Evolutionary conservation across 2,888 invertebrate species (phyloP).

Genomic region (Microctonus hyperodae): DNA sequence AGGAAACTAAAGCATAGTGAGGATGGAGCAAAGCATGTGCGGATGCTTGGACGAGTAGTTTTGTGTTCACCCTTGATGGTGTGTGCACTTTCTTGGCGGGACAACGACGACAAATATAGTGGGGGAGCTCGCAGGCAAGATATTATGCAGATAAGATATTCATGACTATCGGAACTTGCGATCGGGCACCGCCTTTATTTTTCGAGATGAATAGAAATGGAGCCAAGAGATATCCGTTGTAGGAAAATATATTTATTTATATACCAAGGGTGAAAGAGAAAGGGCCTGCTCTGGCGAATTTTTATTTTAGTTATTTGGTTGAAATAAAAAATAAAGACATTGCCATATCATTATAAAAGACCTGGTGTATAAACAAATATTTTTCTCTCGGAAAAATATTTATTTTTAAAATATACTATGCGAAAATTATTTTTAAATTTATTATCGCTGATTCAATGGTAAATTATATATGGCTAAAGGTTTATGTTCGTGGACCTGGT

Average conservation of each 20-base stretch:
- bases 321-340: neutral
- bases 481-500: neutral
- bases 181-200: conserved; percentile 56
- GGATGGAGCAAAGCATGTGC: conserved; percentile 2
- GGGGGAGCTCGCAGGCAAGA: conserved; percentile 35
- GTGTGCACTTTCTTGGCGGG: neutral
- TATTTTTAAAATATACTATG: no score
- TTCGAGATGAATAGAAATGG: conserved; percentile 56
- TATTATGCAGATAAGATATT: conserved; percentile 57
- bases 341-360: neutral
- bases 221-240: conserved; percentile 25
- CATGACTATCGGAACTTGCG: conserved; percentile 55
- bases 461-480: neutral
- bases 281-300: conserved; percentile 16
- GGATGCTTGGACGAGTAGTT: conserved; percentile 17
- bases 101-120: conserved; percentile 6
- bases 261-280: conserved; percentile 16
- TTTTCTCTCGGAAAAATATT: no score
- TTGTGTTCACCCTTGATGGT: conserved; percentile 7
- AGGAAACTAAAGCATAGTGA: conserved; percentile 6
- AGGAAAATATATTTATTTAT: neutral
- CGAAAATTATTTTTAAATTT: no score
- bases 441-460: no score
- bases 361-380: neutral
- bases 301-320: neutral